Percentiles rank a stretch among this genome's conserved stretches.
These are phyloP conservation scores for Molothrus ater DNA, from an alignment of 2,797 vertebrate genomes.

Conservation along the genomic window DNA sequence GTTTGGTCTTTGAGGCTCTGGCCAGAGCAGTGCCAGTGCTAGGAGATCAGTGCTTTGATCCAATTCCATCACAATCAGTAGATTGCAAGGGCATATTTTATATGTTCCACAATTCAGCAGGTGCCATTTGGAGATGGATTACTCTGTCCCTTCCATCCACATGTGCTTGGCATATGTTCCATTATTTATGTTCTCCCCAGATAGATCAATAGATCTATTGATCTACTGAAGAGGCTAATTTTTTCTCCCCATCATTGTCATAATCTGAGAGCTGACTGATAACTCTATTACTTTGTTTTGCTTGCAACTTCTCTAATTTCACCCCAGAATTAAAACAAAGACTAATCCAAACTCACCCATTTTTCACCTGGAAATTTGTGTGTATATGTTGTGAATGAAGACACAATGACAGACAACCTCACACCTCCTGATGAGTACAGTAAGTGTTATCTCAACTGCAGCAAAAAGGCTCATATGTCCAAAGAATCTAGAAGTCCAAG, in stretches of 20 bases:
- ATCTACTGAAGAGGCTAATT: background rate
- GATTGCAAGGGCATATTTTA: background rate
- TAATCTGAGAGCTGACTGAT: background rate
- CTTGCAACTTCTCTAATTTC: background rate
- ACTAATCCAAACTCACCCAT: background rate
- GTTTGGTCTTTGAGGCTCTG: background rate
- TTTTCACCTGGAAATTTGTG: background rate
- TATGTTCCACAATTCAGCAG: background rate
- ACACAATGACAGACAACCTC: background rate
- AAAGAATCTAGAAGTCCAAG: background rate
- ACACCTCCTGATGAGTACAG: background rate
- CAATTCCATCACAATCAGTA: background rate
- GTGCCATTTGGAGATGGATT: slow-evolving; percentile 5
- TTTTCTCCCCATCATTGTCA: background rate
- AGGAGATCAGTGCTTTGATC: background rate
- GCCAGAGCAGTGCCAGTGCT: background rate
- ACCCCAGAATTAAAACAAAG: background rate
- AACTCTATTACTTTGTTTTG: background rate
- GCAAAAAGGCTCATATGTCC: background rate
- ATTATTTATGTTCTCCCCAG: background rate
- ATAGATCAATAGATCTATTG: background rate
- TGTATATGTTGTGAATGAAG: background rate
- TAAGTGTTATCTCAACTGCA: background rate
- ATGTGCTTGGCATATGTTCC: background rate
- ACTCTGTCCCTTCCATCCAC: background rate